A percentile compares a stretch with the other conserved stretches of the same genome.
Conservation (phyloP, 2,888 invertebrate genomes). For the Idaea aversata region DNA sequence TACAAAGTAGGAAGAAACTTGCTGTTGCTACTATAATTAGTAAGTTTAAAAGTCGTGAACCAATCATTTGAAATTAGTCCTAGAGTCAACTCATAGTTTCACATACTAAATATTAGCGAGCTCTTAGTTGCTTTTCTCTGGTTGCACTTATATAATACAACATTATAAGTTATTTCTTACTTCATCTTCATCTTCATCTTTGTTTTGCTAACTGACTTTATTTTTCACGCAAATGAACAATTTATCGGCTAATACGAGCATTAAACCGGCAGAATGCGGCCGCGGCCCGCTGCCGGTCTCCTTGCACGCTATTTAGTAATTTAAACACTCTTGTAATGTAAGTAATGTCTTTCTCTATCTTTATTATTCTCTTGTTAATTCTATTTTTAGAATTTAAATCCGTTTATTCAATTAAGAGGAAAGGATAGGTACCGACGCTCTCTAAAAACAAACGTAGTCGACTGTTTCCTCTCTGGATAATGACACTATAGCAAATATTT, state of each 20-base stretch:
- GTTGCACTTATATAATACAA: slow-evolving; percentile 24
- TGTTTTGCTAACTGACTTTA: slow-evolving; percentile 56
- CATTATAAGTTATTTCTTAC: too few relatives aligned
- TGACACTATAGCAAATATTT: too few relatives aligned
- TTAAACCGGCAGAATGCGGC: slow-evolving; percentile 54
- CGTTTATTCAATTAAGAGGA: slow-evolving; percentile 12
- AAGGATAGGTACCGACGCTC: too few relatives aligned
- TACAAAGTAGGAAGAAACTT: too few relatives aligned
- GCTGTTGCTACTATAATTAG: too few relatives aligned
- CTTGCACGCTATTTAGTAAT: slow-evolving; percentile 63
- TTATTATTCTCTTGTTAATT: slow-evolving; percentile 13
- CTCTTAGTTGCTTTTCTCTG: slow-evolving; percentile 29
- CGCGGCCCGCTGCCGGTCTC: slow-evolving; percentile 35
- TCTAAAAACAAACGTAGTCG: too few relatives aligned
- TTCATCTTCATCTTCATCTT: slow-evolving; percentile 51
- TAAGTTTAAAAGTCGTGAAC: slow-evolving; percentile 16
- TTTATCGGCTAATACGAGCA: slow-evolving; percentile 57
- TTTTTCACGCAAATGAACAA: slow-evolving; percentile 62
- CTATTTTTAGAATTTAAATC: slow-evolving; percentile 13
- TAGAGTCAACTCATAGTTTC: slow-evolving; percentile 14
- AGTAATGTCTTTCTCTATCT: slow-evolving; percentile 47
- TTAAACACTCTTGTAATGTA: slow-evolving; percentile 48
- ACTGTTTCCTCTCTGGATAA: too few relatives aligned
- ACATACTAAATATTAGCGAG: slow-evolving; percentile 13
- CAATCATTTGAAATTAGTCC: slow-evolving; percentile 14